phyloP scores from a whole-genome alignment of 2,113 vertebrate genomes.

The Poeciliopsis retropinna region DNA sequence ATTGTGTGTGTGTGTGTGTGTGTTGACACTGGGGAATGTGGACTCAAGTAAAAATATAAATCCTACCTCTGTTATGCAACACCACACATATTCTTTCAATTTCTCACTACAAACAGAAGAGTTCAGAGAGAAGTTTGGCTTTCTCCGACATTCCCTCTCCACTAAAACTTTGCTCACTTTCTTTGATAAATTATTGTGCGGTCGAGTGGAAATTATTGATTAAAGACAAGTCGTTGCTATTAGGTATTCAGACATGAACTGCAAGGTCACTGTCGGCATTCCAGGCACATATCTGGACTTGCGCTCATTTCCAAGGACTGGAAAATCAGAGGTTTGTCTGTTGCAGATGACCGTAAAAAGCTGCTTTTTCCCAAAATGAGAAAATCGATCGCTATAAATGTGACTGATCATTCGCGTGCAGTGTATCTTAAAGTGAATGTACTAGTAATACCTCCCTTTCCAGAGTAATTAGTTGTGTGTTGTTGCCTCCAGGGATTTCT shows the following conservation, averaged over 20 bases:
- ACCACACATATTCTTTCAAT: neutral
- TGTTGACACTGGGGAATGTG: neutral
- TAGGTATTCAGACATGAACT: slow-evolving; percentile 14
- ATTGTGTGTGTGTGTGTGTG: neutral
- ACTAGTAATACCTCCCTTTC: slow-evolving; percentile 16
- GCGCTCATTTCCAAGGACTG: neutral
- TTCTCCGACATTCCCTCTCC: neutral
- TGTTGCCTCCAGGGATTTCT: slow-evolving; percentile 23
- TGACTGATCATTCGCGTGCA: neutral
- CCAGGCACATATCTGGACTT: neutral
- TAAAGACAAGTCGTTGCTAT: slow-evolving; percentile 24
- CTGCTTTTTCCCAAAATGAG: neutral
- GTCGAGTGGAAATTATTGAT: slow-evolving; percentile 29
- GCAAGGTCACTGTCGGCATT: slow-evolving; percentile 28
- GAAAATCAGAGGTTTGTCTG: neutral
- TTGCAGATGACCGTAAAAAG: neutral
- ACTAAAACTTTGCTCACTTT: neutral
- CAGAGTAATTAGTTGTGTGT: slow-evolving; percentile 37
- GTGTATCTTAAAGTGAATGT: neutral
- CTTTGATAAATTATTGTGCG: slow-evolving; percentile 5
- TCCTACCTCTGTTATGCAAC: neutral
- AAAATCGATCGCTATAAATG: neutral
- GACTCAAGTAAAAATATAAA: neutral
- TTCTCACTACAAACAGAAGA: neutral
- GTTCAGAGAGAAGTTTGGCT: neutral